phyloP scores from a whole-genome alignment of 1,140 invertebrate genomes.

The Olivierus martensii region DNA sequence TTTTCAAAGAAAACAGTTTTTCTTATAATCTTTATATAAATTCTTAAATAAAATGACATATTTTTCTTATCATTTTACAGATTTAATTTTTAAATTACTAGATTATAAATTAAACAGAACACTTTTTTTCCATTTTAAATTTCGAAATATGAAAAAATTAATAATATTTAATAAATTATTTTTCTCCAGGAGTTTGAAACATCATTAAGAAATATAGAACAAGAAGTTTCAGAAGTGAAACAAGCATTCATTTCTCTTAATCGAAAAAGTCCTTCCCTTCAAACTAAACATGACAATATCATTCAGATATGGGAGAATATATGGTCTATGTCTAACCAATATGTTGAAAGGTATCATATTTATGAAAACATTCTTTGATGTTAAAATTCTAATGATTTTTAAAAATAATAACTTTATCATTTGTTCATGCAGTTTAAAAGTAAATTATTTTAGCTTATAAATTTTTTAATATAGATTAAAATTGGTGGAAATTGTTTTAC shows the following conservation, averaged over 20 bases:
- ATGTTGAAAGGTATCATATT: conserved; percentile 50
- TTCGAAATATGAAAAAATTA: conserved; percentile 38
- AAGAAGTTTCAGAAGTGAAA: conserved; percentile 40
- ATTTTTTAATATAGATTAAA: conserved; percentile 45
- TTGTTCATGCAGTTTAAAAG: not conserved
- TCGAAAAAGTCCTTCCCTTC: conserved; percentile 69
- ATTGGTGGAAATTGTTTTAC: conserved; percentile 74
- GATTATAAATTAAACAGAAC: too few relatives aligned
- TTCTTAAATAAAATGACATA: too few relatives aligned
- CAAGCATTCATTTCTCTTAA: conserved; percentile 28
- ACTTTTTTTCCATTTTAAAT: conserved; percentile 34
- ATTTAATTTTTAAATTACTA: too few relatives aligned
- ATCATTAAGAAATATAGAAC: conserved; percentile 5
- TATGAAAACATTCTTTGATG: not conserved
- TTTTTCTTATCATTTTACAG: too few relatives aligned
- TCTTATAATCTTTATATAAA: too few relatives aligned
- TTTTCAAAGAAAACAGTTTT: too few relatives aligned
- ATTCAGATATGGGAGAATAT: conserved; percentile 82
- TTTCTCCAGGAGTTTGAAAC: conserved; percentile 11
- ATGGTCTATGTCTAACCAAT: conserved; percentile 67
- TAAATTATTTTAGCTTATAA: not conserved
- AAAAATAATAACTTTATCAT: not conserved
- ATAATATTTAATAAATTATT: not conserved
- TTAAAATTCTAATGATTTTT: not conserved
- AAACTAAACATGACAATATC: conserved; percentile 68